phyloP scores from a whole-genome alignment of 35 echinoderm and acorn worm genomes.

The Lytechinus variegatus region DNA sequence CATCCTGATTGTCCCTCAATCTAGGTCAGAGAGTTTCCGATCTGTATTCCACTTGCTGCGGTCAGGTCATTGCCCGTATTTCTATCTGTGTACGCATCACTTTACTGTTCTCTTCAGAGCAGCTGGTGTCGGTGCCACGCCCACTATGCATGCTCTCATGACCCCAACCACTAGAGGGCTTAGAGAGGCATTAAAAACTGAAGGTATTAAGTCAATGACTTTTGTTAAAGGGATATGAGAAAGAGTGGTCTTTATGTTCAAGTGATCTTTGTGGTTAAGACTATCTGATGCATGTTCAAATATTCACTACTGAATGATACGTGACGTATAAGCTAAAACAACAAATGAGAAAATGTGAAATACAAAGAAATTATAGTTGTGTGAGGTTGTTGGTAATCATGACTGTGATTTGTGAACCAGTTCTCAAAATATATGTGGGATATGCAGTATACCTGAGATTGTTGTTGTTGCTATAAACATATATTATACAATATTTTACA shows the following conservation, averaged over 20 bases:
- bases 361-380: no score
- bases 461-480: no score
- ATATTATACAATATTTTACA: no score
- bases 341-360: no score
- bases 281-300: no score
- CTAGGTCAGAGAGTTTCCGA: constrained; percentile 92
- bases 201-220: constrained; percentile 62
- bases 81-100: constrained; percentile 91
- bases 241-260: neutral
- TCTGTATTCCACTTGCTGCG: constrained; percentile 86
- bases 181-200: constrained; percentile 72
- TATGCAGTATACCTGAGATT: no score
- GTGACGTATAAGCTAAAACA: no score
- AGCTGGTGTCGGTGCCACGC: constrained; percentile 63
- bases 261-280: no score
- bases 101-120: constrained; percentile 86
- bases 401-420: no score
- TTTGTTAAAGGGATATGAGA: neutral
- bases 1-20: neutral
- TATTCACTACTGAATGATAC: no score
- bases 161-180: constrained; percentile 93
- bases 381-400: no score
- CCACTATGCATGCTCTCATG: constrained; percentile 70
- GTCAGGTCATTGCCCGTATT: constrained; percentile 82
- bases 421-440: no score